A percentile compares a stretch with the other conserved stretches of the same genome.
Evolutionary conservation across 2,888 invertebrate species (phyloP).

Genomic region (Drosophila lutescens): DNA sequence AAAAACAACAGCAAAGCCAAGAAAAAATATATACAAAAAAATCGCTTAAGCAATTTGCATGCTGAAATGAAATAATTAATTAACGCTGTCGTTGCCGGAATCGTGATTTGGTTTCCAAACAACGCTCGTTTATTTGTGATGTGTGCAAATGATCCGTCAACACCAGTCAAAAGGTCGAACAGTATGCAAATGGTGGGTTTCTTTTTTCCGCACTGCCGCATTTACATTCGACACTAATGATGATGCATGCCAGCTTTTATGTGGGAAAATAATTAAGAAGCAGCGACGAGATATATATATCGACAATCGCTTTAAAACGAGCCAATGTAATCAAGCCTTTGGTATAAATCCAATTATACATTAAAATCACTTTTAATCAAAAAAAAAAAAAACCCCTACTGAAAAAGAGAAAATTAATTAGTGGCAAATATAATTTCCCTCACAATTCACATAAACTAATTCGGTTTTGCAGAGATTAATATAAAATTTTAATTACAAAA

Average conservation of each 20-base stretch:
- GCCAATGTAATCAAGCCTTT: conserved; percentile 7
- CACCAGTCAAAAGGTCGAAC: conserved; percentile 16
- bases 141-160: neutral
- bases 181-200: neutral
- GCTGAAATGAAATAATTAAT: conserved; percentile 72
- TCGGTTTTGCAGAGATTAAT: too few species aligned
- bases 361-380: conserved; percentile 7
- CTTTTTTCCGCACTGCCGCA: neutral
- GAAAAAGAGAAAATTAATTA: conserved; percentile 20
- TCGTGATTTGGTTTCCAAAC: conserved; percentile 33
- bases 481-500: neutral
- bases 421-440: neutral
- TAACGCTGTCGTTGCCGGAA: conserved; percentile 26
- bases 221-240: conserved; percentile 2
- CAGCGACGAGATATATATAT: neutral
- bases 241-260: neutral
- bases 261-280: neutral
- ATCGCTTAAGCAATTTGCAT: conserved; percentile 29
- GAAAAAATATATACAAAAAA: conserved; percentile 34
- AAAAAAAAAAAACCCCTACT: neutral
- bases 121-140: conserved; percentile 13
- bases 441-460: neutral
- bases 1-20: conserved; percentile 31
- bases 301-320: conserved; percentile 8
- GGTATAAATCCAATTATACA: conserved; percentile 8